Evolutionary conservation across 2,888 invertebrate genomes (phyloP), one percentile per base, ranked within the genome.

Genomic region (Athalia circularis): DNA sequence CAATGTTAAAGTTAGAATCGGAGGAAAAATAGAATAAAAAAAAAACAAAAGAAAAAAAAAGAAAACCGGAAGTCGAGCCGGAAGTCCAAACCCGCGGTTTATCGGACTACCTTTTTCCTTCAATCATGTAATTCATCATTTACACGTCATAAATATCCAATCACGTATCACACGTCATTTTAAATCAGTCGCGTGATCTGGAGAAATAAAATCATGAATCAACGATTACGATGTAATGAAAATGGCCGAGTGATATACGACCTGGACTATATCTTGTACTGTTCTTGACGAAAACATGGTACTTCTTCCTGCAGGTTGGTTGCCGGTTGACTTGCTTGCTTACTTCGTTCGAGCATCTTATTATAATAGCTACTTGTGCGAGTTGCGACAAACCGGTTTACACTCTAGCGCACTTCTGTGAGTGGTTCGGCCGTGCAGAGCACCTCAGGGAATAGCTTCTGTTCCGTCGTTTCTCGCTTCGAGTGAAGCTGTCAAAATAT

Each of bases 271-370:
- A 62, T 13, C 15, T 54, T 77, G 80, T 80, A 81, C 79, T 82
- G 81, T 80, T 80, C 81, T 82, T 80, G 77, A 80, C 79, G 81
- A 82, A 83, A 84, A 84, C 82, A 81, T 83, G 75, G 29, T 29
- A 29, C 29, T 29, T 72, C 29, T 29, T 72, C 79, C 64, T 57
- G 52, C 50, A 62, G 8, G 57, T 47, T 75, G 74, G 62, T 78
- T 79, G 74, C 78, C 77, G 70, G 70, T 29, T 57, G 65, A 64
- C 79, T 82, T 61, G 62, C 67, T 13, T 72, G 65, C 64, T 8
- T 80, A 47, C 59, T 74, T 65, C 68, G 47, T 48, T 54, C 68
- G 52, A 13, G 9, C n/a, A 68, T 52, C 43, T 59, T 43, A 45
- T 9, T 72, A 43, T 57, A 59, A 70, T 72, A 57, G 45, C 47